A percentile compares a stretch with the other conserved stretches of the same genome.
These are phyloP conservation scores for Leptinotarsa lineolata DNA, from an alignment of 1,140 invertebrate genomes.

Conservation along the genomic window DNA sequence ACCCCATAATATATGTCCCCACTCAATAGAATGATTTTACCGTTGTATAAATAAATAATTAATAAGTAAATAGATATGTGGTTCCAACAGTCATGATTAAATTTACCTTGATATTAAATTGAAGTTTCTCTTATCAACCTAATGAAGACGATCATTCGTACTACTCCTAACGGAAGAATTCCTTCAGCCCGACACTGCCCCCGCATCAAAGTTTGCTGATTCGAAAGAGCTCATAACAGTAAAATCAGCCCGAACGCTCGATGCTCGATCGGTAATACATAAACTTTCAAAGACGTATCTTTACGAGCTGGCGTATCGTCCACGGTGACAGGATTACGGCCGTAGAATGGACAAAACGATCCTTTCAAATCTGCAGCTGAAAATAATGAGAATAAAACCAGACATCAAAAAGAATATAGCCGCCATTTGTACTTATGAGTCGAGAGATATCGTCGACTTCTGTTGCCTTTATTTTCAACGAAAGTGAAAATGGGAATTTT, in stretches of 20 bases:
- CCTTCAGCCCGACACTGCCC: not conserved
- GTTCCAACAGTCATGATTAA: no score
- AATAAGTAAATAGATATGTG: no score
- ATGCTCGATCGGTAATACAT: conserved; percentile 2
- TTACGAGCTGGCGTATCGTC: conserved; percentile 31
- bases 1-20: no score
- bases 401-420: conserved; percentile 24
- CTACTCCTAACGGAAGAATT: no score
- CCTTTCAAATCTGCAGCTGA: conserved; percentile 27
- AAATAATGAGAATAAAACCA: conserved; percentile 27
- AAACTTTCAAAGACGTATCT: conserved; percentile 28
- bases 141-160: no score
- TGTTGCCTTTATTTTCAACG: not conserved
- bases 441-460: not conserved
- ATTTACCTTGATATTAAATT: no score
- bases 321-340: conserved; percentile 32
- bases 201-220: not conserved
- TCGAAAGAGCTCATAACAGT: not conserved
- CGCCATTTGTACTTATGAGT: conserved; percentile 5
- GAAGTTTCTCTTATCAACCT: no score
- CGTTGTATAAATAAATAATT: no score
- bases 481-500: conserved; percentile 6
- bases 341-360: conserved; percentile 25
- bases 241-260: conserved; percentile 10
- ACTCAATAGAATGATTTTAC: no score